These are phyloP conservation scores for Ophion slaviceki DNA, from an alignment of 2,888 invertebrate species.

Conservation along the genomic window DNA sequence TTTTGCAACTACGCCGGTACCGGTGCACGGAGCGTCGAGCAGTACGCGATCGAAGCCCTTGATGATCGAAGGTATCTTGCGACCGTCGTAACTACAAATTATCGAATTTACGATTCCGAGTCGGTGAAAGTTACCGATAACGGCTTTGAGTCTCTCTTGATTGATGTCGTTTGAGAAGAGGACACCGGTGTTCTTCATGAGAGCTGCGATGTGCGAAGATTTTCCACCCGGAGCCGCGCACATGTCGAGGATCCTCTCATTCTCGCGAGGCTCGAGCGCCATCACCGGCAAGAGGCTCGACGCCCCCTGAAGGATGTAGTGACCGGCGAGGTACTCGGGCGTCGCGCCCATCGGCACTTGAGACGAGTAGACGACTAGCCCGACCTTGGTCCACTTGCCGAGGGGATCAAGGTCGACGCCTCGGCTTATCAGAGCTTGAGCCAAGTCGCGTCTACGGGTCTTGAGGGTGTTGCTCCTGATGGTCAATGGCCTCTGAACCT, in stretches of 20 bases:
- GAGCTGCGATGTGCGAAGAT: slow-evolving; percentile 97
- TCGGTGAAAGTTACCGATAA: slow-evolving; percentile 98
- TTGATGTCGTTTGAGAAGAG: slow-evolving; percentile 98
- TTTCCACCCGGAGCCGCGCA: slow-evolving; percentile 99
- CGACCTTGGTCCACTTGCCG: slow-evolving; percentile 99
- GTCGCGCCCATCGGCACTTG: slow-evolving; percentile 99
- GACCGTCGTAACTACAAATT: slow-evolving; percentile 95
- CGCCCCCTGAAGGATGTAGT: slow-evolving; percentile 98
- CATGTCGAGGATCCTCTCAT: slow-evolving; percentile 97
- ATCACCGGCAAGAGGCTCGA: slow-evolving; percentile 99
- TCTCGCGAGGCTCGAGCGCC: slow-evolving; percentile 98
- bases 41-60: slow-evolving; percentile 97
- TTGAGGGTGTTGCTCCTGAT: slow-evolving; percentile 98
- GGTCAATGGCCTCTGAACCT: slow-evolving; percentile 96
- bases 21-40: slow-evolving; percentile 99
- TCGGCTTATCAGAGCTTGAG: slow-evolving; percentile 96
- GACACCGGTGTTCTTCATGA: slow-evolving; percentile 99
- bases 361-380: slow-evolving; percentile 97
- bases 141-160: slow-evolving; percentile 94
- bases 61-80: slow-evolving; percentile 91
- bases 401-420: slow-evolving; percentile 99
- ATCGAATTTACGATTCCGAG: slow-evolving; percentile 97
- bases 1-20: slow-evolving; percentile 98
- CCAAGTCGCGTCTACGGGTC: slow-evolving; percentile 95
- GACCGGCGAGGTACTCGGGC: slow-evolving; percentile 99